Evolutionary conservation across 1,140 invertebrate genomes (phyloP).

Genomic region (Hormaphis cornu): DNA sequence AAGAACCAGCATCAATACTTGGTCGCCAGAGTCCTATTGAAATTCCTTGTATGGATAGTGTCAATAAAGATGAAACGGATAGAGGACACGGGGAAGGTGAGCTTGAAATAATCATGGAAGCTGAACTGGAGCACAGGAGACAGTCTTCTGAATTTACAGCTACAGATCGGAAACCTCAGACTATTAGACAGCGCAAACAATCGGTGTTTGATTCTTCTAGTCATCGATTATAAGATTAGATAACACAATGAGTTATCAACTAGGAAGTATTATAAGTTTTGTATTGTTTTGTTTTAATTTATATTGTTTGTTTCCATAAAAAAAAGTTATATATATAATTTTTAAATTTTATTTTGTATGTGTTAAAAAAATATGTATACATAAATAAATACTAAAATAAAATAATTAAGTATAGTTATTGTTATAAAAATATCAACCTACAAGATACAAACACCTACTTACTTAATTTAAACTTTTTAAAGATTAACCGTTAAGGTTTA

Average conservation of each 20-base stretch:
- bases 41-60: background rate
- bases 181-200: slow-evolving; percentile 18
- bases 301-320: slow-evolving; percentile 15
- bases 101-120: slow-evolving; percentile 27
- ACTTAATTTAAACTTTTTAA: no score
- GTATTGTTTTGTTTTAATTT: slow-evolving; percentile 20
- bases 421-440: no score
- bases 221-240: background rate
- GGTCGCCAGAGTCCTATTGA: background rate
- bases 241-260: background rate
- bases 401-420: background rate
- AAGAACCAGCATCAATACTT: slow-evolving; percentile 14
- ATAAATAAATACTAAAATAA: slow-evolving; percentile 3
- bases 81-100: slow-evolving; percentile 10
- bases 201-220: slow-evolving; percentile 19
- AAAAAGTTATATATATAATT: no score
- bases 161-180: background rate
- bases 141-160: slow-evolving; percentile 5
- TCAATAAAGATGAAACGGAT: background rate
- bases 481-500: no score
- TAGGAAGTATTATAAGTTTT: slow-evolving; percentile 3
- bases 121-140: slow-evolving; percentile 9
- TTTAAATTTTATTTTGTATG: no score
- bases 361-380: background rate
- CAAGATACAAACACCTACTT: no score